These are phyloP conservation scores for Synergus umbraculus DNA, from an alignment of 2,888 invertebrate species.

Conservation along the genomic window DNA sequence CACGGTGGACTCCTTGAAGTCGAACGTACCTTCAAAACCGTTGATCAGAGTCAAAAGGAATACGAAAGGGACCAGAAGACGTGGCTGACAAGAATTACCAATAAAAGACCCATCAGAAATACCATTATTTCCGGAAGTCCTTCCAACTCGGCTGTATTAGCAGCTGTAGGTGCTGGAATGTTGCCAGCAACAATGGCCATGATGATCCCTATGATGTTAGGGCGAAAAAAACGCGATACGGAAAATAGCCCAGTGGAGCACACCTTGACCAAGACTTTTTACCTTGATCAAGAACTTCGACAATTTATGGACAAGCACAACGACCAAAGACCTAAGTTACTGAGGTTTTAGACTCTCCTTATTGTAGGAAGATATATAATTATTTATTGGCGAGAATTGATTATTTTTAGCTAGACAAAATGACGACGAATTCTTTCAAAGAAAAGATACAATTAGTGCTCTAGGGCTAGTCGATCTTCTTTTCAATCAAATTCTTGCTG, in stretches of 20 bases:
- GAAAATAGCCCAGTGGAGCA: constrained; percentile 34
- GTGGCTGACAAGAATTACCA: constrained; percentile 54
- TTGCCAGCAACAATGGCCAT: constrained; percentile 89
- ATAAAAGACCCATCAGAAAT: constrained; percentile 65
- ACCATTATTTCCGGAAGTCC: constrained; percentile 72
- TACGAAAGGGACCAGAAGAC: constrained; percentile 69
- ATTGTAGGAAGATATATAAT: constrained; percentile 30
- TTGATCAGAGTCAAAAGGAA: constrained; percentile 81
- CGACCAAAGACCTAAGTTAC: constrained; percentile 44
- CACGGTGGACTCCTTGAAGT: constrained; percentile 88
- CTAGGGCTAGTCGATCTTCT: neutral
- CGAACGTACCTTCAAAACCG: constrained; percentile 85
- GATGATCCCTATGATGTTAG: constrained; percentile 87
- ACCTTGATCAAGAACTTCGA: constrained; percentile 37
- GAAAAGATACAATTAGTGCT: neutral
- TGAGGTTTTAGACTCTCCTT: constrained; percentile 26
- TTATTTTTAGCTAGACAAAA: neutral
- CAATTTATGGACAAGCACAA: constrained; percentile 28
- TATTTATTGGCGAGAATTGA: constrained; percentile 3
- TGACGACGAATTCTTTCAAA: neutral
- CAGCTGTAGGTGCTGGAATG: constrained; percentile 88
- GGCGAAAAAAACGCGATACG: constrained; percentile 76
- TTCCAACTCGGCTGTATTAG: constrained; percentile 83
- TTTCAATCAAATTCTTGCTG: neutral
- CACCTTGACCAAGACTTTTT: constrained; percentile 44